Conservation (phyloP, 1,140 invertebrate species). For the Drosophila asahinai region DNA sequence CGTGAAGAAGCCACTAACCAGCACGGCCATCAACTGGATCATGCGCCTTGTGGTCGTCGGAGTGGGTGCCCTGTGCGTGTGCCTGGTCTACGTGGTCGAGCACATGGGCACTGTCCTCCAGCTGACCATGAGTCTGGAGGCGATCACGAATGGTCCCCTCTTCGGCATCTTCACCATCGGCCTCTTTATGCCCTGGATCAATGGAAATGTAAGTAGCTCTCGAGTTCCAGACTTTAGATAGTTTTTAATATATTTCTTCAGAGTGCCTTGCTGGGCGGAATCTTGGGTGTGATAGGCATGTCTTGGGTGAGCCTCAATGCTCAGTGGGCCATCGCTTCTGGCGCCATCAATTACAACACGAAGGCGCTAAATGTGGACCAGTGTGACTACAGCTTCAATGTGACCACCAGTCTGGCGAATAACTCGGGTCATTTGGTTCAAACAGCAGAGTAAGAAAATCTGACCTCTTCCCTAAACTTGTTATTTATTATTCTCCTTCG, state of each 20-base stretch:
- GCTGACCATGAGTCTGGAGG: conserved; percentile 86
- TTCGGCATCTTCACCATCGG: conserved; percentile 92
- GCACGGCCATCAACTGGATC: conserved; percentile 86
- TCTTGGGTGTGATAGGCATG: conserved; percentile 89
- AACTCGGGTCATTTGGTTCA: conserved; percentile 19
- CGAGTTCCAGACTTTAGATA: no score
- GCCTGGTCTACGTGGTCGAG: conserved; percentile 87
- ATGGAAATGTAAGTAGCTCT: conserved; percentile 86
- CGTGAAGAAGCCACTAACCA: conserved; percentile 85
- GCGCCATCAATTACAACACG: conserved; percentile 87
- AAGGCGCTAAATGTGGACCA: conserved; percentile 89
- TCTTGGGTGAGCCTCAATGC: conserved; percentile 93
- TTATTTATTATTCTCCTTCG: conserved; percentile 11
- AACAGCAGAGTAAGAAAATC: conserved; percentile 47
- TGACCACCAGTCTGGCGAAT: conserved; percentile 40
- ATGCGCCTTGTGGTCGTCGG: conserved; percentile 87
- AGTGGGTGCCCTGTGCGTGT: conserved; percentile 86
- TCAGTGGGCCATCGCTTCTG: conserved; percentile 89
- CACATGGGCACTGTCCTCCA: conserved; percentile 86
- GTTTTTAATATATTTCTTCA: conserved; percentile 72
- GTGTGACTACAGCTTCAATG: conserved; percentile 88
- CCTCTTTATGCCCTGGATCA: conserved; percentile 90
- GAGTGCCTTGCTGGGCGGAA: conserved; percentile 91
- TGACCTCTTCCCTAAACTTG: no score
- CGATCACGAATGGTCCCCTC: conserved; percentile 90